Base-by-base conservation (phyloP, 1,140 invertebrate genomes). In the Platyscapa corneri region DNA sequence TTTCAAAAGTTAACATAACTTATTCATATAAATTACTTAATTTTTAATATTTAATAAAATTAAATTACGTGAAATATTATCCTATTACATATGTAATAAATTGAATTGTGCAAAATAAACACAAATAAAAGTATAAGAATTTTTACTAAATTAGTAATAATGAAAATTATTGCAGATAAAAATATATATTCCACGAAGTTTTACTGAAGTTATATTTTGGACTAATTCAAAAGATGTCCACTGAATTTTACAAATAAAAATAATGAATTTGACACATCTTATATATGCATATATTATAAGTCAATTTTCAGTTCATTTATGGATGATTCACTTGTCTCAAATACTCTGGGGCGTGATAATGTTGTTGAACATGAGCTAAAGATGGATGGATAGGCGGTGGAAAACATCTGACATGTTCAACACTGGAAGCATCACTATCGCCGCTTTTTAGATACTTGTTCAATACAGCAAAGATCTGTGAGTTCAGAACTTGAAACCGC, bases 401-500 rank as follows among this genome's bases (percentile, higher is more conserved):
- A 94, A 99, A 99, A 93, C 98, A 99, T 49, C 98, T 95, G 18
- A 99, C 98, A 92, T 99, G 98, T 93, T 99, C 98, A 20, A 99
- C 97, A 39, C 98, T 97, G 79, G 97, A 96, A 72, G 96, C 96
- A 90, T 98, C 96, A 84, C 95, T 95, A 88, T 98, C 97, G 86
- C 96, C 96, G 46, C 96, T 96, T 90, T 97, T 97, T 56, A 99
- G 94, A 94, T 99, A 99, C 92, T 99, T 99, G 93, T 99, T 98
- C 46, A 99, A 94, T 67, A 99, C 97, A 32, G 98, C 97, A 94
- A 99, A 99, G 85, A 99, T 99, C 94, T 99, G 99, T 75, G 98
- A 99, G 94, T 99, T 99, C 67, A 99, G 94, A 84, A 99, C 98
- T 94, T 99, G 99, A 93, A 99, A 99, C 83, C 99, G 95, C 79